phyloP scores from a whole-genome alignment of 1,140 invertebrate species.

The Drosophila sucinea region DNA sequence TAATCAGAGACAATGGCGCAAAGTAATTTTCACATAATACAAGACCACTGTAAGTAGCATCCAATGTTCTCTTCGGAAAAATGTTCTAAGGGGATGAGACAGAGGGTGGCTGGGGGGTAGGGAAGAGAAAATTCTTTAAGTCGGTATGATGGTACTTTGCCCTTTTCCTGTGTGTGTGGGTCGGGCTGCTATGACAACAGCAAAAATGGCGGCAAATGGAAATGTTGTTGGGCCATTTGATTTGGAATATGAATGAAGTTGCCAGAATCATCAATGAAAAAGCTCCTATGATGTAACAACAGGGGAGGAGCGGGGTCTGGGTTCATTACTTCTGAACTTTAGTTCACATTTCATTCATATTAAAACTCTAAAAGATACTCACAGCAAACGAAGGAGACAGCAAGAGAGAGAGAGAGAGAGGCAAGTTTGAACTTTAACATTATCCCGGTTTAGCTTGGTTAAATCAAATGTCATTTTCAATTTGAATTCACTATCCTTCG shows the following conservation, averaged over 20 bases:
- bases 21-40: background rate
- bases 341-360: slow-evolving; percentile 45
- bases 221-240: background rate
- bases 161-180: slow-evolving; percentile 66
- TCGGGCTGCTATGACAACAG: slow-evolving; percentile 23
- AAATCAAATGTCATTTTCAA: slow-evolving; percentile 41
- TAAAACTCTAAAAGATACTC: slow-evolving; percentile 1
- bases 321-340: background rate
- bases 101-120: background rate
- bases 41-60: background rate
- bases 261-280: slow-evolving; percentile 64
- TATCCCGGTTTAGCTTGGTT: slow-evolving; percentile 12
- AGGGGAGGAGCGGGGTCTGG: background rate
- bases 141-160: slow-evolving; percentile 50
- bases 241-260: slow-evolving; percentile 47
- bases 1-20: no score
- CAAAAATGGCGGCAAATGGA: slow-evolving; percentile 51
- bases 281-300: slow-evolving; percentile 54
- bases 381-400: background rate
- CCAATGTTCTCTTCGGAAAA: background rate
- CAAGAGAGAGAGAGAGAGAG: background rate
- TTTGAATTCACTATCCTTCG: slow-evolving; percentile 18
- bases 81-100: background rate
- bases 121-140: background rate
- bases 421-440: slow-evolving; percentile 60